phyloP scores from a whole-genome alignment of 2,113 vertebrate species.

The Lichenostomus cassidix region DNA sequence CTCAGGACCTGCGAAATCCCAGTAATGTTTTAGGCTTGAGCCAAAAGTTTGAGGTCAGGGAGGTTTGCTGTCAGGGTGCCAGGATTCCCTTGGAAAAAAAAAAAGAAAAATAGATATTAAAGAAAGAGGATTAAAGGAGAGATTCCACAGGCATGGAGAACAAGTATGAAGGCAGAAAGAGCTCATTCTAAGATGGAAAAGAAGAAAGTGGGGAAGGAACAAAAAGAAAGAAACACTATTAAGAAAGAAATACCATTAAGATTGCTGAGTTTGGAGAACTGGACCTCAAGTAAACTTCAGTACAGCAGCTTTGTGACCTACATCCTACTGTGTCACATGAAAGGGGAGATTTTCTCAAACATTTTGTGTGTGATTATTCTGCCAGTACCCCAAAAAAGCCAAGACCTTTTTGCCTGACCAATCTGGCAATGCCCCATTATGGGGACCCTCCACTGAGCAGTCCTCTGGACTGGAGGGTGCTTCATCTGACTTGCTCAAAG shows the following conservation, averaged over 20 bases:
- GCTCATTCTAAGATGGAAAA: not conserved
- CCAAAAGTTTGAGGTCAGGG: not conserved
- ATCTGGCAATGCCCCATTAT: not conserved
- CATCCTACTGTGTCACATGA: not conserved
- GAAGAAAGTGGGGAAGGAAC: not conserved
- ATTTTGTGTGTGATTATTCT: not conserved
- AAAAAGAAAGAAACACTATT: not conserved
- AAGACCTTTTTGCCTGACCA: not conserved
- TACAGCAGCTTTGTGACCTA: not conserved
- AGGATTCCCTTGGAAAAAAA: not conserved
- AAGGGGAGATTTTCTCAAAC: not conserved
- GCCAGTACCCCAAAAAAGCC: not conserved
- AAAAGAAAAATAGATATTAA: not conserved
- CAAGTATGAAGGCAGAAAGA: not conserved
- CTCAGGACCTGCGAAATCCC: not conserved
- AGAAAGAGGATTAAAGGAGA: not conserved
- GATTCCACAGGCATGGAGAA: not conserved
- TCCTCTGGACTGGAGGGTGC: not conserved
- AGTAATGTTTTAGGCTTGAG: not conserved
- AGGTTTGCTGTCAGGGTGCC: not conserved
- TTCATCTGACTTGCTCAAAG: not conserved
- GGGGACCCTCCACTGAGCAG: not conserved
- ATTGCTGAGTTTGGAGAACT: not conserved
- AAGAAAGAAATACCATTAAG: not conserved
- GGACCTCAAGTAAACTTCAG: not conserved